Base-by-base conservation (phyloP, 2,797 vertebrate species). In the Macrochelys suwanniensis region DNA sequence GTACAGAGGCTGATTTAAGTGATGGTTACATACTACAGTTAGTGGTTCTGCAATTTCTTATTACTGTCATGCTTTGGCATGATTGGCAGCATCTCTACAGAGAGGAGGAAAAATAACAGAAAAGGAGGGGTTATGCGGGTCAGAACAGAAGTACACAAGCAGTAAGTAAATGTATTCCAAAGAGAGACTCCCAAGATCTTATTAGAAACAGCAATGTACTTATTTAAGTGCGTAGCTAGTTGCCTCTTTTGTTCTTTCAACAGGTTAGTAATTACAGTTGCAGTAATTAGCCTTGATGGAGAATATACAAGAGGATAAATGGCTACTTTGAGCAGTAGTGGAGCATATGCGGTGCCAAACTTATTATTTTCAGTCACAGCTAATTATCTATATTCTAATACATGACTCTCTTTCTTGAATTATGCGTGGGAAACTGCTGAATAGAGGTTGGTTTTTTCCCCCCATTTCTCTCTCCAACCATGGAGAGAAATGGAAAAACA, bases 361-460 rank as follows among this genome's bases (percentile, higher is more conserved):
- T 96, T 97, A 98, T 98, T 98, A 98, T 98, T 98, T 98, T 96
- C 97, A 97, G 97, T 97, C 49, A 53, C 97, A 96, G 98, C 98
- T 98, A 98, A 98, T 98, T 98, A 98, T 98, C 97, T 98, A 97
- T 97, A 98, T 98, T 98, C 98, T 98, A 97, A 97, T 92, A 95
- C 94, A 97, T 96, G 95, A 98, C 97, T 98, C 97, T 97, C 96
- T 98, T 97, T 97, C 97, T 97, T 98, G 97, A 98, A 98, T 98
- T 98, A 98, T 98, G 97, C 98, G 98, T 97, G 96, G 98, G 97
- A 98, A 98, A 98, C 94, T 98, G 97, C 98, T 98, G 98, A 98
- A 98, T 97, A 98, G 97, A 97, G 93, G 59, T 92, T 94, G 59
- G 2, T 94, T 93, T 97, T 96, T 95, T 89, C 10, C 2, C 10